These are phyloP conservation scores for Trachymyrmex septentrionalis DNA, from an alignment of 1,140 invertebrate genomes.

Conservation along the genomic window DNA sequence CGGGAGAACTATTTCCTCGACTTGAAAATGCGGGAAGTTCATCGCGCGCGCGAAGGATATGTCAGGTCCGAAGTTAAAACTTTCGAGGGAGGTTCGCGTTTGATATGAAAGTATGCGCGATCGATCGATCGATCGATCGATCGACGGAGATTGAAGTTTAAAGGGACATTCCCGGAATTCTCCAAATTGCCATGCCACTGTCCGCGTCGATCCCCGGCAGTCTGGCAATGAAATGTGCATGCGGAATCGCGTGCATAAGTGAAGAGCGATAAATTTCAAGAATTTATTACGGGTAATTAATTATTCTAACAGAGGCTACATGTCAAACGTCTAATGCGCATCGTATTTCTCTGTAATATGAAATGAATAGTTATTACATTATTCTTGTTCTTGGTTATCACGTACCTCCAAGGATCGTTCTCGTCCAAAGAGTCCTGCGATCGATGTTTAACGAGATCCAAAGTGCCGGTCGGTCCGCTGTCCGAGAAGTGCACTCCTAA, in stretches of 20 bases:
- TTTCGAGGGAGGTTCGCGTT: not conserved
- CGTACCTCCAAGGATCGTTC: constrained; percentile 85
- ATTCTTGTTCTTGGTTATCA: constrained; percentile 10
- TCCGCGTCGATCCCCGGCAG: not conserved
- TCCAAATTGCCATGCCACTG: constrained; percentile 21
- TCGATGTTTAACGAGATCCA: constrained; percentile 82
- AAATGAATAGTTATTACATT: not conserved
- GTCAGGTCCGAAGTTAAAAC: constrained; percentile 9
- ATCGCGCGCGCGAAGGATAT: not conserved
- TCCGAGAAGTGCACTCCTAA: constrained; percentile 86
- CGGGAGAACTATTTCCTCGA: constrained; percentile 15
- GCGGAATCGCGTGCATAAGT: constrained; percentile 13
- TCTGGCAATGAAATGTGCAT: constrained; percentile 19
- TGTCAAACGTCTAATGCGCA: not conserved
- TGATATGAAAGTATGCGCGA: constrained; percentile 21
- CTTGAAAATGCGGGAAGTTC: constrained; percentile 10
- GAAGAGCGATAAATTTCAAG: constrained; percentile 36
- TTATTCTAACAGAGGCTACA: not conserved
- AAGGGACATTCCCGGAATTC: constrained; percentile 45
- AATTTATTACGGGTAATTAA: constrained; percentile 56
- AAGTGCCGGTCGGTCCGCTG: constrained; percentile 82
- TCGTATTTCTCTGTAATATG: not conserved
- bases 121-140: constrained; percentile 25
- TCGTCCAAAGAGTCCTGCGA: constrained; percentile 84
- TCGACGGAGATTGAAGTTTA: constrained; percentile 35